These are phyloP conservation scores for Drosophila heteroneura DNA, from an alignment of 2,888 invertebrate species.

Conservation along the genomic window DNA sequence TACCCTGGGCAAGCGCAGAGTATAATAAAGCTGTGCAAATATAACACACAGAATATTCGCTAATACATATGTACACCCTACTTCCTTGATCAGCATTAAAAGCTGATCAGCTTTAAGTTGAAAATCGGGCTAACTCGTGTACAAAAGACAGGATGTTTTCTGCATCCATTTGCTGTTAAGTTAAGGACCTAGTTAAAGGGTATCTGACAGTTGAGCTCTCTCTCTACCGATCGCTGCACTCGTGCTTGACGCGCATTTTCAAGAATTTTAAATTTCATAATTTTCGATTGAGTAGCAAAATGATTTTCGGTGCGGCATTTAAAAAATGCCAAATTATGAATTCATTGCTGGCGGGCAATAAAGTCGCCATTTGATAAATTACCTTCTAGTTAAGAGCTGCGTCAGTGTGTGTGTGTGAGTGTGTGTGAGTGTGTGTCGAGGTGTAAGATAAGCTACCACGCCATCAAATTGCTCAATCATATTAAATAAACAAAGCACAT, in stretches of 20 bases:
- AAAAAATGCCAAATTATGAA: constrained; percentile 16
- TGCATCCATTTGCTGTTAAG: background rate
- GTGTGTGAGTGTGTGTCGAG: background rate
- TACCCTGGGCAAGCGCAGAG: background rate
- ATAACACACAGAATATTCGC: background rate
- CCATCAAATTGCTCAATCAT: constrained; percentile 10
- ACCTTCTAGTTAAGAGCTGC: constrained; percentile 6
- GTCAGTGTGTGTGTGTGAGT: background rate
- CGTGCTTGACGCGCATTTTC: background rate
- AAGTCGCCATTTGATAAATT: constrained; percentile 11
- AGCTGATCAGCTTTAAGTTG: background rate
- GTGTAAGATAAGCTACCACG: constrained; percentile 1
- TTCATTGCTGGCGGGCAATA: constrained; percentile 1
- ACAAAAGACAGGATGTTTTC: background rate
- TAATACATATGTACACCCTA: background rate
- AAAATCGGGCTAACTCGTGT: background rate
- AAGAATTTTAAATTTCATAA: constrained; percentile 17
- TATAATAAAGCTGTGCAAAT: constrained; percentile 1
- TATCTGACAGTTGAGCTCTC: background rate
- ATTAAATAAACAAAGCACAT: background rate
- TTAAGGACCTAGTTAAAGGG: background rate
- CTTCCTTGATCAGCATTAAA: background rate
- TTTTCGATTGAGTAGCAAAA: constrained; percentile 4
- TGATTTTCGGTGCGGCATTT: constrained; percentile 5
- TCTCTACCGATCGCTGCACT: background rate